phyloP scores from a whole-genome alignment of 2,113 vertebrate genomes.

The Verasper variegatus region DNA sequence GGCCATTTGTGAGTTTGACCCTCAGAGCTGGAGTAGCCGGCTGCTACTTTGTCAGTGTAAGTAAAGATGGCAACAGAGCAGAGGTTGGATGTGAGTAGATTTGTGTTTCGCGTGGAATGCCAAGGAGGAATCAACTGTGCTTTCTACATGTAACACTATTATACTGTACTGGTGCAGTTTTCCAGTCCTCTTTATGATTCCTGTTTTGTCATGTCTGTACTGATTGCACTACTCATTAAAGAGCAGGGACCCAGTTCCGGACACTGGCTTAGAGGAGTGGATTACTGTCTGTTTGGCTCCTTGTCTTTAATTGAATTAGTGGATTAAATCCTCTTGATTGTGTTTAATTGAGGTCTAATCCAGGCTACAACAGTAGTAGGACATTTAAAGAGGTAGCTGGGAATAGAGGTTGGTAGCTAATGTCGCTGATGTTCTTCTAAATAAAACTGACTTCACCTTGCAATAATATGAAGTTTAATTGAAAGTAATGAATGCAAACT shows the following conservation, averaged over 20 bases:
- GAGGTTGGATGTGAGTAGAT: neutral
- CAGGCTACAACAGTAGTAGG: neutral
- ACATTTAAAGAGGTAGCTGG: neutral
- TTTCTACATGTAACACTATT: neutral
- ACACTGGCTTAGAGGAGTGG: conserved; percentile 44
- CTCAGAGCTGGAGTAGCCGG: too few relatives aligned
- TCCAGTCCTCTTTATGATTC: neutral
- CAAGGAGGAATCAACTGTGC: too few relatives aligned
- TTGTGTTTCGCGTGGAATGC: neutral
- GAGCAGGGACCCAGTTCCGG: conserved; percentile 22
- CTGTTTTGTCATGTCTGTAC: neutral
- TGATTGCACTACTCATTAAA: conserved; percentile 16
- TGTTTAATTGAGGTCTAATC: conserved; percentile 21
- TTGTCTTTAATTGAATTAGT: conserved; percentile 45
- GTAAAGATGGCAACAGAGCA: neutral
- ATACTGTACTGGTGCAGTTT: neutral
- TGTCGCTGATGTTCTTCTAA: too few relatives aligned
- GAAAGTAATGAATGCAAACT: neutral
- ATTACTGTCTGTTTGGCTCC: conserved; percentile 37
- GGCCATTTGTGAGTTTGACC: neutral
- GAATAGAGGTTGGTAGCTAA: neutral
- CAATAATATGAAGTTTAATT: neutral
- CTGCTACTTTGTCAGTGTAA: too few relatives aligned
- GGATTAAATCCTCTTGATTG: conserved; percentile 35
- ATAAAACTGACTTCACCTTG: too few relatives aligned